Base-by-base conservation (phyloP, 2,113 vertebrate genomes). In the Smithornis capensis region DNA sequence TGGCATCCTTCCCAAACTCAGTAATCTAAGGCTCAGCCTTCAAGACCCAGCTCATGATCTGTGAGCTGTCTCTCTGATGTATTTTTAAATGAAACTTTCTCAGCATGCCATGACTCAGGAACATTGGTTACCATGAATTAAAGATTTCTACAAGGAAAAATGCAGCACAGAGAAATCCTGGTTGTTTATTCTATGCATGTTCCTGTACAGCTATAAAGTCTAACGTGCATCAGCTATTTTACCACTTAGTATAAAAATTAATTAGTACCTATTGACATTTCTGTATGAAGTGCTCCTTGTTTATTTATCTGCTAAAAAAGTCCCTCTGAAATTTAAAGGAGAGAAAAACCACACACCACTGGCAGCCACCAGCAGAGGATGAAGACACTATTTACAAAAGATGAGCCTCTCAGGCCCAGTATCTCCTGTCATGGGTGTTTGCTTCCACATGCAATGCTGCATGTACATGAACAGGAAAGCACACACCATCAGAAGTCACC, bases 101-200 rank as follows among this genome's bases (percentile, higher is more conserved):
- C 87, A 90, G 88, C 62, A 33, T 2, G 22, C 76, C 47, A 55
- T 71, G 79, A 96, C 90, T 89, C 75, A 86, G 83, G 82, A 92
- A 57, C 68, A 76, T 3, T 38, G 56, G 15, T 63, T 37, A 78
- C 37, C 29, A 60, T 42, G 62, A 90, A 93, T 0, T 42, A 69
- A 92, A 83, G 56, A 87, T 74, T 93, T 89, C 75, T 82, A 59
- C 71, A 81, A 56, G 28, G 69, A 68, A 94, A 94, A 89, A 87
- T 12, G 24, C 55, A 84, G 91, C 78, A 90, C 71, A 83, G 74
- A 85, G 62, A 57, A 62, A 73, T 76, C 35, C 29, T n/a, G 67
- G 60, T 81, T 89, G 80, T 55, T 69, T 44, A 59, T 85, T 93
- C 84, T 60, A 12, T 27, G 52, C 44, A n/a, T 27, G 62, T 45